A percentile compares a stretch with the other conserved stretches of the same genome.
Conservation (phyloP, 2,888 invertebrate species). For the Napeogenes inachia region DNA sequence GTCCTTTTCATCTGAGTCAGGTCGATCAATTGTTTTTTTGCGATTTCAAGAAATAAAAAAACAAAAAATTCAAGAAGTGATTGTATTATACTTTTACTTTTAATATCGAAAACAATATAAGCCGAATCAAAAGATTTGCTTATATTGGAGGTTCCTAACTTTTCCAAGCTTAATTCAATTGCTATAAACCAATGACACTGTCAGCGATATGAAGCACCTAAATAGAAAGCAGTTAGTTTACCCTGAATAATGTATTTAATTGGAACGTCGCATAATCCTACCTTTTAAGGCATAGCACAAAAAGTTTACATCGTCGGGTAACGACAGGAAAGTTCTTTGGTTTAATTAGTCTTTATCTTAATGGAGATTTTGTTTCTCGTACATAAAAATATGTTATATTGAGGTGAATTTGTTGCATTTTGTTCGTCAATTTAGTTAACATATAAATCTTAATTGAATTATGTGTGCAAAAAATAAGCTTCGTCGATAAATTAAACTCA, state of each 20-base stretch:
- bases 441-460: no score
- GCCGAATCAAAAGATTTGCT: conserved; percentile 12
- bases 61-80: no score
- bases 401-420: no score
- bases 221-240: neutral
- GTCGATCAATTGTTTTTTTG: neutral
- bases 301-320: conserved; percentile 46
- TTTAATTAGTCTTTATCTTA: conserved; percentile 70
- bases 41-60: no score
- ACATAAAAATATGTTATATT: no score
- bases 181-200: conserved; percentile 33
- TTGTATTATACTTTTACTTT: neutral
- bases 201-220: no score
- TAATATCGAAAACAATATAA: conserved; percentile 11
- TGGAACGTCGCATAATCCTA: conserved; percentile 30
- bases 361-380: conserved; percentile 52
- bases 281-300: conserved; percentile 29
- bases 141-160: conserved; percentile 25
- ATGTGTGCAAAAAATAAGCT: no score
- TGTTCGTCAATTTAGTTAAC: no score
- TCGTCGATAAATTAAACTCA: no score
- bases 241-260: neutral
- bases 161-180: conserved; percentile 33
- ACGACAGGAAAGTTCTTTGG: conserved; percentile 55
- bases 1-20: neutral